These are phyloP conservation scores for Staurois parvus DNA, from an alignment of 2,797 vertebrate genomes.

Conservation along the genomic window DNA sequence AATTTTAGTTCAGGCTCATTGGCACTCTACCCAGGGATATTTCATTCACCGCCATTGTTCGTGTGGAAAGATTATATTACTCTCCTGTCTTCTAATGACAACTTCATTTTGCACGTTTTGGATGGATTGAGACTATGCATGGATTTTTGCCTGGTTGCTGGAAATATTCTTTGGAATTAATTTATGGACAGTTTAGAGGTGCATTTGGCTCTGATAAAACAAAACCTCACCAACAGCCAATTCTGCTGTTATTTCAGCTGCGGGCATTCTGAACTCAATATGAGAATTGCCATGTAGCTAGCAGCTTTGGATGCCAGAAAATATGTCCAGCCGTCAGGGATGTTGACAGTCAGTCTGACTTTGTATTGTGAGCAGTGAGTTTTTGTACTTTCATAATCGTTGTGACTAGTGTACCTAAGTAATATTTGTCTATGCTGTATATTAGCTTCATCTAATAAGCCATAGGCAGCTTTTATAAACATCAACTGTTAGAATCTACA, in stretches of 20 bases:
- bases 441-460: background rate
- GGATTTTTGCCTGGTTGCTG: background rate
- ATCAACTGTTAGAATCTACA: background rate
- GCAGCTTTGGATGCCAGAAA: background rate
- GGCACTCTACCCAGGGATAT: too few species aligned
- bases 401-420: too few species aligned
- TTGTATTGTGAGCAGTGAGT: background rate
- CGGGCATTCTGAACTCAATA: conserved; percentile 8
- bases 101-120: background rate
- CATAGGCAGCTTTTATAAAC: background rate
- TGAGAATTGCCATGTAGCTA: conserved; percentile 21
- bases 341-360: background rate
- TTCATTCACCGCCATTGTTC: too few species aligned
- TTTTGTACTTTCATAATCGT: background rate
- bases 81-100: too few species aligned
- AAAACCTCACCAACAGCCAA: background rate
- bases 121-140: background rate
- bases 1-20: background rate
- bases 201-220: conserved; percentile 25
- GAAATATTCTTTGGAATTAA: conserved; percentile 1
- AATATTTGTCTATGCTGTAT: background rate
- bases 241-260: conserved; percentile 2
- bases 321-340: background rate
- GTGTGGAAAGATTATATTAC: too few species aligned
- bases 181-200: conserved; percentile 23